Evolutionary conservation across 2,113 vertebrate genomes (phyloP).

Genomic region (Eptesicus fuscus): DNA sequence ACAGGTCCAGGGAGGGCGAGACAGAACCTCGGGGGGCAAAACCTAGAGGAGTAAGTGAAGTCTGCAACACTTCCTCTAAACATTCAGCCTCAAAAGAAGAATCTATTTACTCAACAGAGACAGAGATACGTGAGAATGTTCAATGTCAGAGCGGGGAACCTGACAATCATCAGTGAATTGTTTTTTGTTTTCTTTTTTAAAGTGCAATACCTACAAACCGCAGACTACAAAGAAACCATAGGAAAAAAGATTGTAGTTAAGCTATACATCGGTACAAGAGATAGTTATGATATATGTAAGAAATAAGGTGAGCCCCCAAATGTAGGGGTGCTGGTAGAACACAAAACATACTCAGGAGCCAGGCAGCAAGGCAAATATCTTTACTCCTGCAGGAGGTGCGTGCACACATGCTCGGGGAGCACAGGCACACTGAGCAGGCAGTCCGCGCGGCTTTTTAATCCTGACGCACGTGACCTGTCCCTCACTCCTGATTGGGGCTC

Average conservation of each 20-base stretch:
- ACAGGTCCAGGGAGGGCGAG: background rate
- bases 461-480: no score
- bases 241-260: background rate
- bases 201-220: background rate
- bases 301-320: no score
- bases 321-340: no score
- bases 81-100: background rate
- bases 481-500: no score
- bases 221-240: background rate
- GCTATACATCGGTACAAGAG: background rate
- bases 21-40: background rate
- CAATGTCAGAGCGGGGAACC: background rate
- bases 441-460: no score
- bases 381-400: no score
- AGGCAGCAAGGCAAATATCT: no score
- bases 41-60: background rate
- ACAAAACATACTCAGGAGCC: no score
- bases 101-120: background rate
- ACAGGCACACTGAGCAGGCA: no score
- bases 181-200: background rate
- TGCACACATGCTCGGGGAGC: no score
- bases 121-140: background rate
- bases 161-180: background rate
- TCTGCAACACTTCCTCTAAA: background rate
- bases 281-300: background rate